A percentile compares a stretch with the other conserved stretches of the same genome.
These are phyloP conservation scores for Proteles cristata DNA, from an alignment of 2,113 vertebrate species.

Conservation along the genomic window DNA sequence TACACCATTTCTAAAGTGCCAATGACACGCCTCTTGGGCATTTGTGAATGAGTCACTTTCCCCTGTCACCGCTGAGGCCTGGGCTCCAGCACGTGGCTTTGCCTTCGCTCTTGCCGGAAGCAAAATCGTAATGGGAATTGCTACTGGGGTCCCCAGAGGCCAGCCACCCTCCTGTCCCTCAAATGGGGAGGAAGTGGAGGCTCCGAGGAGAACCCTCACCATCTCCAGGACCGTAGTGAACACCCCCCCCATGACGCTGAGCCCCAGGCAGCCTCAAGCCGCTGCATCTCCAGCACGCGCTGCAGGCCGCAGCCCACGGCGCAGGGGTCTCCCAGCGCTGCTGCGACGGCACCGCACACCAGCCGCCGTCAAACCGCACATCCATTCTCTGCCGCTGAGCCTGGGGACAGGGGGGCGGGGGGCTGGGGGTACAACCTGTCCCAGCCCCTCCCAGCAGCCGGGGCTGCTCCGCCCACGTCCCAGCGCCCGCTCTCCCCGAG, in stretches of 20 bases:
- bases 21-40: neutral
- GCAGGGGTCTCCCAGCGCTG: neutral
- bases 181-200: neutral
- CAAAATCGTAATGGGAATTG: neutral
- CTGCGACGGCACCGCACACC: rapidly evolving
- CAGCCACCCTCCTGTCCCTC: neutral
- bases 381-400: neutral
- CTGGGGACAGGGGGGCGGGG: neutral
- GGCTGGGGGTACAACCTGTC: neutral
- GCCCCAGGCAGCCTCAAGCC: too few relatives aligned
- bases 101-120: neutral
- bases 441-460: neutral
- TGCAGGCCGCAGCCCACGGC: neutral
- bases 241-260: too few relatives aligned
- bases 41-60: neutral
- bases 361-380: neutral
- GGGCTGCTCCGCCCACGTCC: too few relatives aligned
- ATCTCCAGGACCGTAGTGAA: too few relatives aligned
- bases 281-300: neutral
- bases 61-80: neutral
- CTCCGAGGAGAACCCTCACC: neutral
- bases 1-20: neutral
- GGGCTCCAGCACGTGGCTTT: neutral
- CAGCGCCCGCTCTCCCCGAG: neutral
- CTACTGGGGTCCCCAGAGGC: neutral